A percentile compares a stretch with the other conserved stretches of the same genome.
Evolutionary conservation across 2,888 invertebrate genomes (phyloP).

Genomic region (Vannuccia rotundouncinata): DNA sequence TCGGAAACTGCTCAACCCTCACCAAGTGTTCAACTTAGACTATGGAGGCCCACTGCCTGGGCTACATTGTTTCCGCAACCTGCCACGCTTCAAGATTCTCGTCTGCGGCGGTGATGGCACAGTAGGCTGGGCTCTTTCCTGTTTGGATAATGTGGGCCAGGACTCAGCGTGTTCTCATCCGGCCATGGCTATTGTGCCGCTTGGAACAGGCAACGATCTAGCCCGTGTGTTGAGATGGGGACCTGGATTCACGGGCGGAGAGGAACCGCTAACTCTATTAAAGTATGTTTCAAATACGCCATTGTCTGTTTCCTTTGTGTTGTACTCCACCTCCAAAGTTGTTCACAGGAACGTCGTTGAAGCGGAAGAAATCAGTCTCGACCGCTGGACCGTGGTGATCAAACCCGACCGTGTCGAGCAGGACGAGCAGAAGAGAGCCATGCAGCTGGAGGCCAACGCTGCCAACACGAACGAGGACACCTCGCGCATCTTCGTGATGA

Average conservation of each 20-base stretch:
- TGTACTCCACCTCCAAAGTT: too few relatives aligned
- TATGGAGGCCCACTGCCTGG: constrained; percentile 98
- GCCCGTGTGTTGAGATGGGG: constrained; percentile 97
- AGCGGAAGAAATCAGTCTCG: constrained; percentile 80
- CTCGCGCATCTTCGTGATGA: constrained; percentile 99
- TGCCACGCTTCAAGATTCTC: constrained; percentile 93
- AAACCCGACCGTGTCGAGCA: constrained; percentile 67
- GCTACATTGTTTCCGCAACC: constrained; percentile 71
- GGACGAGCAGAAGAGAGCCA: constrained; percentile 55
- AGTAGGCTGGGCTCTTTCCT: constrained; percentile 96
- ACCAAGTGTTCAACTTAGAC: constrained; percentile 84
- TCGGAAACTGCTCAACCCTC: too few relatives aligned
- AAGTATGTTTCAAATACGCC: too few relatives aligned
- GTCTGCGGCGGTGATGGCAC: constrained; percentile 99
- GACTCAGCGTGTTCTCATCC: constrained; percentile 98
- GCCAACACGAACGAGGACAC: constrained; percentile 74
- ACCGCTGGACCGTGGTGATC: constrained; percentile 93
- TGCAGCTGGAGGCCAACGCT: constrained; percentile 55
- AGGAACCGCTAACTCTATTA: constrained; percentile 96
- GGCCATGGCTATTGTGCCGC: constrained; percentile 94
- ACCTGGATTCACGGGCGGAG: constrained; percentile 92
- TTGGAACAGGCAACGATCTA: constrained; percentile 94
- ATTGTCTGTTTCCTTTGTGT: too few relatives aligned
- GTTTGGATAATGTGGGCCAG: constrained; percentile 95
- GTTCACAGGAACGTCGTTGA: constrained; percentile 95